Conservation (phyloP, 1,140 invertebrate genomes). For the Drosophila pectinifera region DNA sequence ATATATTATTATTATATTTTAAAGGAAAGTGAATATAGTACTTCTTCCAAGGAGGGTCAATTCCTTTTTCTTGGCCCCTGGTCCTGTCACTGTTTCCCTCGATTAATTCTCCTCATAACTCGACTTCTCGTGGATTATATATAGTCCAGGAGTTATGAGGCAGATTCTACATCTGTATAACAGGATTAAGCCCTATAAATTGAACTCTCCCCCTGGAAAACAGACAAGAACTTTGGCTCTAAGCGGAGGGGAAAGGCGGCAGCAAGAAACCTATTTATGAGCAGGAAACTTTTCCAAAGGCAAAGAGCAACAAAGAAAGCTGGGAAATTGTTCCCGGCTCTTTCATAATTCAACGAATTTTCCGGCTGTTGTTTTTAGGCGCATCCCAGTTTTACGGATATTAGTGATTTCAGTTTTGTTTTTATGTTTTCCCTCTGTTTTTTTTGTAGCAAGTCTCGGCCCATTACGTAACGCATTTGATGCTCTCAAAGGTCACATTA, state of each 20-base stretch:
- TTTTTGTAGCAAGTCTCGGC: slow-evolving; percentile 37
- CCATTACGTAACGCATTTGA: slow-evolving; percentile 80
- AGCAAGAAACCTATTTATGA: slow-evolving; percentile 43
- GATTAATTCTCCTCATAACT: slow-evolving; percentile 65
- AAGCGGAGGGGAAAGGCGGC: slow-evolving; percentile 21
- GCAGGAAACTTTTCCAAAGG: slow-evolving; percentile 60
- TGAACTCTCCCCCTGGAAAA: slow-evolving; percentile 2
- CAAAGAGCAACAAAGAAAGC: slow-evolving; percentile 40
- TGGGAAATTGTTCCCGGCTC: slow-evolving; percentile 10
- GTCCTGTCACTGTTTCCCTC: background rate
- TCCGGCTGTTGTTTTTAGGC: slow-evolving; percentile 28
- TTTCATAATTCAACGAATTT: slow-evolving; percentile 50
- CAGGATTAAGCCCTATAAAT: slow-evolving; percentile 54
- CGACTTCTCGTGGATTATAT: slow-evolving; percentile 45
- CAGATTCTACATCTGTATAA: slow-evolving; percentile 31
- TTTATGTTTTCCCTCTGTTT: slow-evolving; percentile 54
- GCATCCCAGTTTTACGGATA: slow-evolving; percentile 22
- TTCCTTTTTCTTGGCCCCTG: background rate
- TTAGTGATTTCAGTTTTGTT: slow-evolving; percentile 41
- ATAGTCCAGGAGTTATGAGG: slow-evolving; percentile 12
- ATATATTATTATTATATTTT: no score
- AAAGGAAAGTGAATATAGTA: no score
- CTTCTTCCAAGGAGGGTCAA: no score
- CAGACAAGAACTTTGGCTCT: slow-evolving; percentile 28
- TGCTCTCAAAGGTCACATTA: slow-evolving; percentile 83